Percentiles rank a stretch among this genome's conserved stretches.
phyloP scores from a whole-genome alignment of 1,140 invertebrate species.

The Bombus pascuorum region DNA sequence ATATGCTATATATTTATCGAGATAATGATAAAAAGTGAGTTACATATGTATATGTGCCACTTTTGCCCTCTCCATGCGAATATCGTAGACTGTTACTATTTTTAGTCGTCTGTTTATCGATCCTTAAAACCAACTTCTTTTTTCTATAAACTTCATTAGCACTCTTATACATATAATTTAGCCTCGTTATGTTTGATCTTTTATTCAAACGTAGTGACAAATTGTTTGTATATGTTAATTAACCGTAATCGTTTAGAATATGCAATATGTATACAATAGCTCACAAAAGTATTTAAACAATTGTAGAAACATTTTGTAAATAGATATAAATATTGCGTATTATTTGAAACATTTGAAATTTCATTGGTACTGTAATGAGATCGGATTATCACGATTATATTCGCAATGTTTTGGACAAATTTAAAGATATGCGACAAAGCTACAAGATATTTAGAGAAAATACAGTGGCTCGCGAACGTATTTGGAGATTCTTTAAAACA shows the following conservation, averaged over 20 bases:
- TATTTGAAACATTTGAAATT: not conserved
- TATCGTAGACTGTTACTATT: not conserved
- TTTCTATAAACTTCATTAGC: not conserved
- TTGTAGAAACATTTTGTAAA: not conserved
- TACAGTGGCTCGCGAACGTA: not conserved
- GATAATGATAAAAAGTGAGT: conserved; percentile 52
- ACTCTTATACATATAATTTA: not conserved
- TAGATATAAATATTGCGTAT: not conserved
- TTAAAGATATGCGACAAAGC: not conserved
- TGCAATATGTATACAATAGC: not conserved
- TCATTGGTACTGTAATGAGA: not conserved
- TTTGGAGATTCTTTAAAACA: too few relatives aligned
- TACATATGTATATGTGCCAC: not conserved
- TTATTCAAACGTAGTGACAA: not conserved
- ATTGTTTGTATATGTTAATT: not conserved
- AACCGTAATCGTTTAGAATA: not conserved
- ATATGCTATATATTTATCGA: not conserved
- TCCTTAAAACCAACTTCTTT: not conserved
- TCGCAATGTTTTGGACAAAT: not conserved
- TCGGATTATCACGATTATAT: not conserved
- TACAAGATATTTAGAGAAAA: not conserved
- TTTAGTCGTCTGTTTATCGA: not conserved
- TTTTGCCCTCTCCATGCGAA: not conserved
- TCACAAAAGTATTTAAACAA: not conserved
- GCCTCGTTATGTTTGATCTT: not conserved